These are phyloP conservation scores for Eulemur albifrons DNA, from an alignment of 2,797 vertebrate species.

Conservation along the genomic window DNA sequence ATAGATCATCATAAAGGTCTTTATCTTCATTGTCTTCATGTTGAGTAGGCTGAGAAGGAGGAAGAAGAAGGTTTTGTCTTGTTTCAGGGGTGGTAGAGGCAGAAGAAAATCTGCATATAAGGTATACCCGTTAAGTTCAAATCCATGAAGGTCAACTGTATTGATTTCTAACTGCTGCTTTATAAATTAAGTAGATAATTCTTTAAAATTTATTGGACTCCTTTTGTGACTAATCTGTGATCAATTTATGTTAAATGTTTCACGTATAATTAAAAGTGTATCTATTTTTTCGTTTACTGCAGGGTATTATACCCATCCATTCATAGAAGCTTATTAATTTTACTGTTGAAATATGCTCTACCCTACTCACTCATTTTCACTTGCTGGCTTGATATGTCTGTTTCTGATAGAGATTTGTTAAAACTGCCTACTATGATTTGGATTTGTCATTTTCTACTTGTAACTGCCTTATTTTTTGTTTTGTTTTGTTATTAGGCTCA, in stretches of 20 bases:
- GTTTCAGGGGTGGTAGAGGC: not conserved
- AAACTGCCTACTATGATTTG: not conserved
- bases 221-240: not conserved
- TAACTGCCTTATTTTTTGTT: not conserved
- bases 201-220: not conserved
- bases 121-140: not conserved
- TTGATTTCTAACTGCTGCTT: conserved; percentile 18
- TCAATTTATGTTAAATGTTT: not conserved
- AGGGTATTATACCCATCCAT: not conserved
- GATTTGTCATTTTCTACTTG: not conserved
- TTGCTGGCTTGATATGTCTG: not conserved
- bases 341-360: not conserved
- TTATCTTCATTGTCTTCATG: not conserved
- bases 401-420: not conserved
- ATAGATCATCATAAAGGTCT: not conserved
- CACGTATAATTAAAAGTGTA: not conserved
- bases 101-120: not conserved
- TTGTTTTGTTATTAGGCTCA: not conserved
- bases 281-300: not conserved
- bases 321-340: not conserved
- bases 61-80: not conserved
- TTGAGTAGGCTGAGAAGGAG: not conserved
- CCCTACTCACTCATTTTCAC: not conserved
- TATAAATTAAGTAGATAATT: not conserved
- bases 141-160: not conserved